Conservation (phyloP, 2,888 invertebrate genomes). For the Oconnorella tubifera region DNA sequence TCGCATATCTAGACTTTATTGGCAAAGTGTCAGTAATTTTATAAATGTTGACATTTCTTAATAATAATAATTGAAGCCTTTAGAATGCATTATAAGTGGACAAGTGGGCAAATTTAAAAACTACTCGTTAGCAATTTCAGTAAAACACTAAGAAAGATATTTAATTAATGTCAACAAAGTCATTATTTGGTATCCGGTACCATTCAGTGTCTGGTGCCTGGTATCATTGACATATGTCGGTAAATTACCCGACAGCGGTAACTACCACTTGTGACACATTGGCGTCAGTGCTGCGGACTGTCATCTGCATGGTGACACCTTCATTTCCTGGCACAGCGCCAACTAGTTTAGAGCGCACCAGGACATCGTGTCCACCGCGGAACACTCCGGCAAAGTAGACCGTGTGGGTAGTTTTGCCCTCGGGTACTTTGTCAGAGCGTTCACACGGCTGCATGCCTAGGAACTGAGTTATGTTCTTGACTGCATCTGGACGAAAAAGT, state of each 20-base stretch:
- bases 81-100: no score
- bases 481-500: constrained; percentile 64
- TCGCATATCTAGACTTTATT: no score
- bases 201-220: no score
- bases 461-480: constrained; percentile 76
- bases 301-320: constrained; percentile 84
- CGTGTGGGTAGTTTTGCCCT: constrained; percentile 76
- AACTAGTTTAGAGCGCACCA: constrained; percentile 75
- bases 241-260: constrained; percentile 46
- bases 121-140: no score
- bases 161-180: no score
- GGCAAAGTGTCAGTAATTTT: no score
- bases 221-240: no score
- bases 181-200: no score
- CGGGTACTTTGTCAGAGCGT: constrained; percentile 74
- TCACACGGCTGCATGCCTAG: constrained; percentile 82
- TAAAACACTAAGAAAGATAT: no score
- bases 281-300: constrained; percentile 79
- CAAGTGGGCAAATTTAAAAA: no score
- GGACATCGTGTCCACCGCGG: constrained; percentile 82
- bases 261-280: constrained; percentile 80
- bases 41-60: no score
- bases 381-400: constrained; percentile 80
- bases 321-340: constrained; percentile 49
- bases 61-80: no score